Conservation (phyloP, 1,140 invertebrate genomes). For the Chironomus striatipennis region DNA sequence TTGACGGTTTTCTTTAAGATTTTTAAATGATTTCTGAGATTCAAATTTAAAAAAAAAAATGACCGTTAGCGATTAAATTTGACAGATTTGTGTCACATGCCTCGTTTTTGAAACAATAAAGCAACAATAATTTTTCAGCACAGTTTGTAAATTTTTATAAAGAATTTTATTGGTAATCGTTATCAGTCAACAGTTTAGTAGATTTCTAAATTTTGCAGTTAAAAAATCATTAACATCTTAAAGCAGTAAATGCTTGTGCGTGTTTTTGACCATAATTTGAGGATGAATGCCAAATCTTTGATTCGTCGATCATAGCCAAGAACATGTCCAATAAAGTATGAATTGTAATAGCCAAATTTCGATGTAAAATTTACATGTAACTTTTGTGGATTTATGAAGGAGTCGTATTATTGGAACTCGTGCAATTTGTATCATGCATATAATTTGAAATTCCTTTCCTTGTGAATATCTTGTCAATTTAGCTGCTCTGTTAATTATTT, state of each 20-base stretch:
- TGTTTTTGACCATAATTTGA: slow-evolving; percentile 7
- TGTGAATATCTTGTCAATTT: not conserved
- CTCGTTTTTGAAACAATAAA: too few species aligned
- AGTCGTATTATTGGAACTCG: not conserved
- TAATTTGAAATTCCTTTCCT: not conserved
- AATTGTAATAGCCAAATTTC: slow-evolving; percentile 10
- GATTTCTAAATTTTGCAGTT: not conserved
- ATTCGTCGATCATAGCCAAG: not conserved
- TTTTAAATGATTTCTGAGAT: too few species aligned
- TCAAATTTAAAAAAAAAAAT: too few species aligned
- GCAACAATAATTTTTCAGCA: too few species aligned
- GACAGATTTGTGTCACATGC: too few species aligned
- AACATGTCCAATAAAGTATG: not conserved
- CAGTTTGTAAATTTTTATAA: too few species aligned
- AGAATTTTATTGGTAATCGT: too few species aligned
- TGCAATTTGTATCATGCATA: not conserved
- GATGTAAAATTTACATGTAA: not conserved
- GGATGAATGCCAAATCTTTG: not conserved
- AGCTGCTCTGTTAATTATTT: not conserved
- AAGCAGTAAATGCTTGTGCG: not conserved
- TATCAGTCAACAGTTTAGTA: too few species aligned
- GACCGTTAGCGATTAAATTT: too few species aligned
- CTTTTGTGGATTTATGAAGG: not conserved
- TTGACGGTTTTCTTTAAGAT: too few species aligned
- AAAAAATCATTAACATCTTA: not conserved